Percentiles rank a stretch among this genome's conserved stretches.
Conservation (phyloP, 92 coral and sea anemone species). For the Scolanthus callimorphus region DNA sequence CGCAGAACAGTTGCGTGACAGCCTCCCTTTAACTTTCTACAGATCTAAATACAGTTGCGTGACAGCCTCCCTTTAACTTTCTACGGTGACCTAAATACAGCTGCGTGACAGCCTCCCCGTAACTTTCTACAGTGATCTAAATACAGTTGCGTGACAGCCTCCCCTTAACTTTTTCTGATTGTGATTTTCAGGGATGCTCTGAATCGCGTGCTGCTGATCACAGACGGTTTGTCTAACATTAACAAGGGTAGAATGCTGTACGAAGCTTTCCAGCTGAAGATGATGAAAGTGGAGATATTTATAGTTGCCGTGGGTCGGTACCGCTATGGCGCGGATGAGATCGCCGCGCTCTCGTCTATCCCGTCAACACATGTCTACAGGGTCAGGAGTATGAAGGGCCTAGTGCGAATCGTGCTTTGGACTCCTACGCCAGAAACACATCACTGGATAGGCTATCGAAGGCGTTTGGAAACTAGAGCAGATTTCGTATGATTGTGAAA, state of each 20-base stretch:
- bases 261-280: constrained; percentile 22
- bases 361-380: constrained; percentile 18
- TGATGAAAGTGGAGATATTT: constrained; percentile 19
- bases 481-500: too few species aligned
- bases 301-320: constrained; percentile 29
- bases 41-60: too few species aligned
- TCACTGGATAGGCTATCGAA: too few species aligned
- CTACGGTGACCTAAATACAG: too few species aligned
- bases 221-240: constrained; percentile 27
- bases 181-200: constrained; percentile 5
- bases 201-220: constrained; percentile 24
- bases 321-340: constrained; percentile 20
- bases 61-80: too few species aligned
- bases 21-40: too few species aligned
- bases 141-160: too few species aligned
- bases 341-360: constrained; percentile 16
- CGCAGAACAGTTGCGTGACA: too few species aligned
- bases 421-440: background rate
- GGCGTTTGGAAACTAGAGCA: too few species aligned
- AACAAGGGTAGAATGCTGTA: constrained; percentile 4
- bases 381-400: constrained; percentile 27
- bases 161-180: too few species aligned
- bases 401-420: constrained; percentile 16
- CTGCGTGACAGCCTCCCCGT: too few species aligned
- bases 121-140: too few species aligned